Evolutionary conservation across 2,888 invertebrate species (phyloP).

Genomic region (Drosophila sordidula): DNA sequence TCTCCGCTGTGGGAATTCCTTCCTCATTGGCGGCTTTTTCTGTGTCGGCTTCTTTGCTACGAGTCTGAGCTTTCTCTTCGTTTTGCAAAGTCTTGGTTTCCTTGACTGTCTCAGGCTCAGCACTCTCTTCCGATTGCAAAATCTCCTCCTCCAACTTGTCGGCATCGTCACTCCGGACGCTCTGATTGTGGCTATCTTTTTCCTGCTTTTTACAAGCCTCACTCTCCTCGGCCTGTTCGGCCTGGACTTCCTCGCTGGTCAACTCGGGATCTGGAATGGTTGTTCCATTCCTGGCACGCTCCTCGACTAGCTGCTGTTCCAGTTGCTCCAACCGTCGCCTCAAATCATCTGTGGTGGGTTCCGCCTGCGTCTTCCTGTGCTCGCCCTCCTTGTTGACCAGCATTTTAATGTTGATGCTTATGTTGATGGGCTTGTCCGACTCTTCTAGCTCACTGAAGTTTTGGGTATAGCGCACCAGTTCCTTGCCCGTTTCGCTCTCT

Average conservation of each 20-base stretch:
- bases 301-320: conserved; percentile 70
- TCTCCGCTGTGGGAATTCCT: too few species aligned
- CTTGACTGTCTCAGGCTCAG: conserved; percentile 62
- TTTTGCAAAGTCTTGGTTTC: conserved; percentile 69
- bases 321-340: conserved; percentile 73
- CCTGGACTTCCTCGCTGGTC: conserved; percentile 1
- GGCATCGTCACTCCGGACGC: conserved; percentile 49
- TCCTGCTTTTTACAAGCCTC: conserved; percentile 54
- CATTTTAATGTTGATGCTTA: conserved; percentile 83
- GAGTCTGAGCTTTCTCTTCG: conserved; percentile 54
- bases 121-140: neutral
- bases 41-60: conserved; percentile 33
- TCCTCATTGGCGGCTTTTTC: conserved; percentile 3
- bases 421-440: conserved; percentile 79
- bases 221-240: conserved; percentile 13
- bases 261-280: conserved; percentile 28
- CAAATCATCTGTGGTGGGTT: conserved; percentile 64
- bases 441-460: conserved; percentile 74
- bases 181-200: conserved; percentile 63
- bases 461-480: conserved; percentile 79
- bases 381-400: conserved; percentile 71
- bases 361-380: conserved; percentile 35
- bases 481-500: conserved; percentile 75
- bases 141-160: conserved; percentile 34
- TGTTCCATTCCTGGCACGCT: conserved; percentile 46